Base-by-base conservation (phyloP, 1,140 invertebrate genomes). In the Phymastichus coffea region DNA sequence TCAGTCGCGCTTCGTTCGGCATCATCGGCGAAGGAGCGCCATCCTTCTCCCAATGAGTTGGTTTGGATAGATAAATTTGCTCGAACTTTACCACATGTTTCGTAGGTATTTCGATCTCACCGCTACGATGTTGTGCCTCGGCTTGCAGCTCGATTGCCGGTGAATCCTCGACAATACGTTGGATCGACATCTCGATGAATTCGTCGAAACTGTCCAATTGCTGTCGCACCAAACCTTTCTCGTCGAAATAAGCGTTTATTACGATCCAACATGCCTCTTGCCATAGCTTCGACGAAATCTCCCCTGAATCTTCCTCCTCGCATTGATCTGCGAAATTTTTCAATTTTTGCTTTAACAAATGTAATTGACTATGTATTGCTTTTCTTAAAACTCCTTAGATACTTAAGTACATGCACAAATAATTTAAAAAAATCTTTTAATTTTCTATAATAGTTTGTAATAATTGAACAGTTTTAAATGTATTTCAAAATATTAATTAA, bases 11-110 rank as follows among this genome's bases (percentile, higher is more conserved):
- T 83, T 98, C 96, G 77, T 99, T 99, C 4, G 97, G 97, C 95
- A 98, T 98, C 94, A 99, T 97, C 49, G 95, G 94, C 63, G 91
- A 93, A 15, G 95, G 94, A 1, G 95, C 93, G 74, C 96, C 96
- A 84, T 99, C 97, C 82, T 98, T 98, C 78, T 99, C 97, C 96
- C 97, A 98, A 84, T 98, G 96, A 9, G 96, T 99, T 12, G 97
- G 97, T 78, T 98, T 98, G 0, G 95, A 98, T 25, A 99, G 76
- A 76, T 99, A 99, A 73, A 99, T 98, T 79, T 99, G 97, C 73
- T 98, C 96, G 83, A 99, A 99, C 79, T 98, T 98, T 1, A 99
- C 70, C n/a, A 91, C 76, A 81, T 96, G 97, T 53, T 88, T 81
- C 74, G 88, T 84, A 14, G 94, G 93, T 43, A 86, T 12, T 81